Evolutionary conservation across 2,797 vertebrate genomes (phyloP).

Genomic region (Galago senegalensis): DNA sequence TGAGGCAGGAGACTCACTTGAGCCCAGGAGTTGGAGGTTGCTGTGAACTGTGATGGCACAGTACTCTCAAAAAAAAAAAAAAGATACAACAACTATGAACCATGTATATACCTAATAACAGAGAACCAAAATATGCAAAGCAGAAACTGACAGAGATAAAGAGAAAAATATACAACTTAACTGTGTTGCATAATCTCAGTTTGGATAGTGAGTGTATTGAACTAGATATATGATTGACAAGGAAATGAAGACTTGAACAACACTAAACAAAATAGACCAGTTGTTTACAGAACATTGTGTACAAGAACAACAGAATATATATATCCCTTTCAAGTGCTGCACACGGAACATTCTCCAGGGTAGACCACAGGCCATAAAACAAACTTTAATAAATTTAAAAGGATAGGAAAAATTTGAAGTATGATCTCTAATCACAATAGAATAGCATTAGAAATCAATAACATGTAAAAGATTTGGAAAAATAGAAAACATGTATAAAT

Average conservation of each 20-base stretch:
- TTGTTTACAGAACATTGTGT: not conserved
- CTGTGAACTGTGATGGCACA: too few species aligned
- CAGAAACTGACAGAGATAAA: not conserved
- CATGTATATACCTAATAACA: not conserved
- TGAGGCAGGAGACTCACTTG: too few species aligned
- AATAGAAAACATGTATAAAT: not conserved
- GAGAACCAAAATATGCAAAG: not conserved
- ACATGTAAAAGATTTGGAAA: not conserved
- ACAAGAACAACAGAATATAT: not conserved
- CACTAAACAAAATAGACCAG: not conserved
- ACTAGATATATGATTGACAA: not conserved
- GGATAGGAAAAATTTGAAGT: not conserved
- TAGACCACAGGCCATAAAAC: not conserved
- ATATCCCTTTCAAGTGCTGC: not conserved
- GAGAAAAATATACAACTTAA: not conserved
- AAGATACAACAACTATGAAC: not conserved
- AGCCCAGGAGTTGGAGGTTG: too few species aligned
- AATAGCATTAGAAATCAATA: not conserved
- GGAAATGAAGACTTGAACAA: not conserved
- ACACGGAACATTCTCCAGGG: not conserved
- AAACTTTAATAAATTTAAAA: not conserved
- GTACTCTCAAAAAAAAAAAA: too few species aligned
- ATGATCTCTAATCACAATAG: not conserved
- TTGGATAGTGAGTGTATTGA: not conserved
- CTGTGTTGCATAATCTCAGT: not conserved